These are phyloP conservation scores for Nephotettix cincticeps DNA, from an alignment of 1,140 invertebrate species.

Conservation along the genomic window DNA sequence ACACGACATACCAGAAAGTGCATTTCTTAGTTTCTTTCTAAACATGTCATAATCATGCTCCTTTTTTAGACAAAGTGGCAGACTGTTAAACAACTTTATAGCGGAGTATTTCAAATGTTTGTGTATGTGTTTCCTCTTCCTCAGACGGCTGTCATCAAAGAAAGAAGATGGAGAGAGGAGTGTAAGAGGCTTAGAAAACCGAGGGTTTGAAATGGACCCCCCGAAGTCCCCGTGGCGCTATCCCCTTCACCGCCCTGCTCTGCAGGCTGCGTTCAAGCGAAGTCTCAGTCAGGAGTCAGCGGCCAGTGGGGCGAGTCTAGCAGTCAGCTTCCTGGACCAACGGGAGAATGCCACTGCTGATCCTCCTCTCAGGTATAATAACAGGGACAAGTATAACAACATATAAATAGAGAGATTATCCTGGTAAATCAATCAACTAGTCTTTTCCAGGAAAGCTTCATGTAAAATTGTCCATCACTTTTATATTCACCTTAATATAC, in stretches of 20 bases:
- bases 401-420: background rate
- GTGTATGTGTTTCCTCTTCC: too few relatives aligned
- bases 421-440: background rate
- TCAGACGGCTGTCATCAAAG: conserved; percentile 61
- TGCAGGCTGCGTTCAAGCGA: conserved; percentile 39
- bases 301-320: conserved; percentile 46
- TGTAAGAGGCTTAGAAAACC: conserved; percentile 54
- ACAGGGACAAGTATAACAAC: background rate
- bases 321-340: conserved; percentile 43
- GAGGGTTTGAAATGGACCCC: conserved; percentile 58
- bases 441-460: background rate
- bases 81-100: too few relatives aligned
- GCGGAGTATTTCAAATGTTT: too few relatives aligned
- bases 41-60: too few relatives aligned
- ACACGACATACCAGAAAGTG: too few relatives aligned
- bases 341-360: conserved; percentile 2
- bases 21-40: too few relatives aligned
- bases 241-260: conserved; percentile 47
- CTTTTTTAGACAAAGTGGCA: too few relatives aligned
- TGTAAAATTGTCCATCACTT: background rate
- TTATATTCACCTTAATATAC: background rate
- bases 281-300: conserved; percentile 39
- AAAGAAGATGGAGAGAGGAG: conserved; percentile 50
- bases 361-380: conserved; percentile 14
- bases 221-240: conserved; percentile 59